These are phyloP conservation scores for Corbicula japonica DNA, from an alignment of 2,888 invertebrate species.

Conservation along the genomic window DNA sequence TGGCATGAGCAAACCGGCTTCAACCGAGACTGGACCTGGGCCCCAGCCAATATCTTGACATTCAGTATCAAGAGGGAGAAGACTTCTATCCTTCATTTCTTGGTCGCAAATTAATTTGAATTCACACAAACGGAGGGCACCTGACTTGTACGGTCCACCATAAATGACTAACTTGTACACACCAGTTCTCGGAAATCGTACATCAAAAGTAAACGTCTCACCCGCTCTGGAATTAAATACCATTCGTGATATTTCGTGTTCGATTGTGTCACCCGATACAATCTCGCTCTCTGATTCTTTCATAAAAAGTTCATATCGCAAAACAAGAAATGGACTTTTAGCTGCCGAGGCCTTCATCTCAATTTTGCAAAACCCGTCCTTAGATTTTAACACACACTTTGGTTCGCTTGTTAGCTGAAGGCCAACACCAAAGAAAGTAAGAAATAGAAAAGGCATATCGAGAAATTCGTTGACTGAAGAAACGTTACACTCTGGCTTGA, in stretches of 20 bases:
- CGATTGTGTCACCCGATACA: conserved; percentile 1
- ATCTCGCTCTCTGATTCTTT: conserved; percentile 36
- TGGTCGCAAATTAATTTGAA: conserved; percentile 56
- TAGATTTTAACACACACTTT: conserved; percentile 33
- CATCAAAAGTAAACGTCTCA: conserved; percentile 54
- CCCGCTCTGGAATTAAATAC: conserved; percentile 62
- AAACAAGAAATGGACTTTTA: conserved; percentile 49
- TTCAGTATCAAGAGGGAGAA: conserved; percentile 52
- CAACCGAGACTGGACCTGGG: conserved; percentile 56
- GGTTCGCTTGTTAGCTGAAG: conserved; percentile 40
- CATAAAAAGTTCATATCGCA: conserved; percentile 58
- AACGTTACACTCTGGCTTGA: conserved; percentile 4
- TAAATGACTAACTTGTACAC: conserved; percentile 62
- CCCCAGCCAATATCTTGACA: conserved; percentile 64
- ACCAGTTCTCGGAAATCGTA: conserved; percentile 60
- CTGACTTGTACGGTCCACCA: conserved; percentile 60
- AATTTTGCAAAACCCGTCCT: conserved; percentile 43
- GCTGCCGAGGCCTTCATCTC: conserved; percentile 47
- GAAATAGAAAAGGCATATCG: conserved; percentile 51
- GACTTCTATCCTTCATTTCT: conserved; percentile 25
- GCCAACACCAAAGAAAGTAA: conserved; percentile 59
- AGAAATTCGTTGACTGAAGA: conserved; percentile 44
- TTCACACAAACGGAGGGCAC: conserved; percentile 55
- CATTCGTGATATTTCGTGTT: conserved; percentile 45
- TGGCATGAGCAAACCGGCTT: conserved; percentile 62